These are phyloP conservation scores for Caenorhabditis sp. DNA, from an alignment of 2,888 invertebrate species.

Conservation along the genomic window DNA sequence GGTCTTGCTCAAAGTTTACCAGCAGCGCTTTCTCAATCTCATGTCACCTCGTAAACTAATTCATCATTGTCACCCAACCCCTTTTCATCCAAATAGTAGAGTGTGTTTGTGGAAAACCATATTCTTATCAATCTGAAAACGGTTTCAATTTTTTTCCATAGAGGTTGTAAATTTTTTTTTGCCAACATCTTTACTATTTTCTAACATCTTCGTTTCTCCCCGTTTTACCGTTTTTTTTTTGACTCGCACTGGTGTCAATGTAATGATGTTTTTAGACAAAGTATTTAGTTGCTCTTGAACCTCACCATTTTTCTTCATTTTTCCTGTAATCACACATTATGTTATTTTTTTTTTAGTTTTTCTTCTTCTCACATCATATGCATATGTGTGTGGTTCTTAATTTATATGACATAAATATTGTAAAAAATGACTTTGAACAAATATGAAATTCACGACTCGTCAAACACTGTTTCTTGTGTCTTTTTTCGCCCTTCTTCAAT, in stretches of 20 bases:
- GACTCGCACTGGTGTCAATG: not conserved
- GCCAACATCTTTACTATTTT: not conserved
- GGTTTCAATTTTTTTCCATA: not conserved
- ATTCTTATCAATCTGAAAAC: not conserved
- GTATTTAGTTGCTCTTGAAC: not conserved
- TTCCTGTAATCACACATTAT: not conserved
- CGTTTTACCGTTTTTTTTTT: not conserved
- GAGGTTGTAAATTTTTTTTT: too few species aligned
- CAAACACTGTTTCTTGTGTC: conserved; percentile 36
- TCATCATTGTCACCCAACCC: not conserved
- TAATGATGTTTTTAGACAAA: not conserved
- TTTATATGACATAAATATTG: not conserved
- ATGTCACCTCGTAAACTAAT: conserved; percentile 33
- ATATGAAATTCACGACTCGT: conserved; percentile 45
- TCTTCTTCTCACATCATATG: not conserved
- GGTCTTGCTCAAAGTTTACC: conserved; percentile 39
- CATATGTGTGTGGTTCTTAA: not conserved
- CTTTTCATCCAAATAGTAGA: not conserved
- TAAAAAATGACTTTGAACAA: conserved; percentile 4
- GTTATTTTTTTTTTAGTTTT: not conserved
- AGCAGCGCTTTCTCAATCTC: conserved; percentile 36
- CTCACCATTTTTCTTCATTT: not conserved
- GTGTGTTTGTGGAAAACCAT: not conserved
- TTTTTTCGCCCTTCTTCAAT: not conserved
- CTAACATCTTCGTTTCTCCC: not conserved